A percentile compares a stretch with the other conserved stretches of the same genome.
Evolutionary conservation across 2,888 invertebrate species (phyloP).

Genomic region (Drosophila kambysellisi): DNA sequence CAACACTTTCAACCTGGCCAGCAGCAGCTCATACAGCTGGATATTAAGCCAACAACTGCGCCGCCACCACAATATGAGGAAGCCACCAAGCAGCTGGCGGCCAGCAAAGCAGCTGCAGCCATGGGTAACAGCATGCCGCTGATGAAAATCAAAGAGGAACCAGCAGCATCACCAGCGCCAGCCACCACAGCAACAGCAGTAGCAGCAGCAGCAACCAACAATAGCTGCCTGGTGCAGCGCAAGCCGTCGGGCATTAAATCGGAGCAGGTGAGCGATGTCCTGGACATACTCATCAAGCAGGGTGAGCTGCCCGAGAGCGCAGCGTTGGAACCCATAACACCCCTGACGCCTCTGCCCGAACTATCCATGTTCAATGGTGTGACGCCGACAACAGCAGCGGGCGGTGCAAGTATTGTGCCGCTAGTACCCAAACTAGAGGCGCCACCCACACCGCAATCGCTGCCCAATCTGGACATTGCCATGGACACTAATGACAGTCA

Average conservation of each 20-base stretch:
- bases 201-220: slow-evolving; percentile 1
- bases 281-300: slow-evolving; percentile 96
- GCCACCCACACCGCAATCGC: slow-evolving; percentile 63
- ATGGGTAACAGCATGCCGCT: slow-evolving; percentile 60
- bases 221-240: slow-evolving; percentile 40
- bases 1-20: slow-evolving; percentile 75
- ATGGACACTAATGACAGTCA: slow-evolving; percentile 73
- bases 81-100: slow-evolving; percentile 87
- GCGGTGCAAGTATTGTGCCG: slow-evolving; percentile 63
- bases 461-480: slow-evolving; percentile 54
- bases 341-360: slow-evolving; percentile 83
- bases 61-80: slow-evolving; percentile 91
- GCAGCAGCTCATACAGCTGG: slow-evolving; percentile 79
- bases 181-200: slow-evolving; percentile 11
- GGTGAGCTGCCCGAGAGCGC: slow-evolving; percentile 94
- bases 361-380: slow-evolving; percentile 54
- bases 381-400: slow-evolving; percentile 55
- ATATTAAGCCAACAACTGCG: slow-evolving; percentile 85
- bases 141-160: slow-evolving; percentile 80
- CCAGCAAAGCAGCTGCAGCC: slow-evolving; percentile 73
- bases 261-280: slow-evolving; percentile 89
- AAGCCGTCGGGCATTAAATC: slow-evolving; percentile 79
- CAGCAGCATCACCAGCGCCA: slow-evolving; percentile 50
- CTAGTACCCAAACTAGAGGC: slow-evolving; percentile 74
- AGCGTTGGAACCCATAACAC: slow-evolving; percentile 86